Percentiles rank a stretch among this genome's conserved stretches.
Conservation (phyloP, 1,140 invertebrate genomes). For the Hylaeus volcanicus region DNA sequence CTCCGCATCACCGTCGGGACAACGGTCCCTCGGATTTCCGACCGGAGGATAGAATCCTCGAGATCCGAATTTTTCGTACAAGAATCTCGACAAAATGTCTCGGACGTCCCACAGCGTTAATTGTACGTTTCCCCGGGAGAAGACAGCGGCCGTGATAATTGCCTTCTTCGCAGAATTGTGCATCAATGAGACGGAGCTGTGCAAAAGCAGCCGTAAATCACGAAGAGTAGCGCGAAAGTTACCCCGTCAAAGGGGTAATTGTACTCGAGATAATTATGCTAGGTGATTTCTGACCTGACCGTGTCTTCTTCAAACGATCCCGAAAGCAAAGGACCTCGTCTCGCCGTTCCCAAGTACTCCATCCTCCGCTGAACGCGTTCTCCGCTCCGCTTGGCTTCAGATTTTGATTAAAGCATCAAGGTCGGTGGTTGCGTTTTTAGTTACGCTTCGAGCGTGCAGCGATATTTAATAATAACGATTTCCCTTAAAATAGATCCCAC, state of each 20-base stretch:
- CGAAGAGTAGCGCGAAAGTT: conserved; percentile 21
- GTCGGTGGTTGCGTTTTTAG: not conserved
- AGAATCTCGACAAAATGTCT: not conserved
- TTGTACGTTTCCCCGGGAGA: not conserved
- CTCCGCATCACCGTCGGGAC: not conserved
- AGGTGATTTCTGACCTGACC: conserved; percentile 29
- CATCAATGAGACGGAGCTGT: not conserved
- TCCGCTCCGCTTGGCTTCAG: not conserved
- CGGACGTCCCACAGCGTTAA: not conserved
- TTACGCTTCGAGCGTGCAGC: not conserved
- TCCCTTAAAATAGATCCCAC: no score
- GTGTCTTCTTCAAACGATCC: conserved; percentile 32
- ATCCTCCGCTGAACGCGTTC: not conserved
- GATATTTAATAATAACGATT: no score
- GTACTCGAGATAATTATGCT: conserved; percentile 38
- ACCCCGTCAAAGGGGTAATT: conserved; percentile 40
- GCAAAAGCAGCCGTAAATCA: conserved; percentile 34
- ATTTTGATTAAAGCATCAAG: not conserved
- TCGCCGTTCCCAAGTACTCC: no score
- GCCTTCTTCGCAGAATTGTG: conserved; percentile 34
- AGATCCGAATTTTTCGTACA: not conserved
- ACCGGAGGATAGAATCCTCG: not conserved
- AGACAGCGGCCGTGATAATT: conserved; percentile 13
- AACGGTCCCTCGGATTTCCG: not conserved
- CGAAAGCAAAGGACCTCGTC: conserved; percentile 17